phyloP scores from a whole-genome alignment of 2,888 invertebrate species.

The Diachrysia chrysitis region DNA sequence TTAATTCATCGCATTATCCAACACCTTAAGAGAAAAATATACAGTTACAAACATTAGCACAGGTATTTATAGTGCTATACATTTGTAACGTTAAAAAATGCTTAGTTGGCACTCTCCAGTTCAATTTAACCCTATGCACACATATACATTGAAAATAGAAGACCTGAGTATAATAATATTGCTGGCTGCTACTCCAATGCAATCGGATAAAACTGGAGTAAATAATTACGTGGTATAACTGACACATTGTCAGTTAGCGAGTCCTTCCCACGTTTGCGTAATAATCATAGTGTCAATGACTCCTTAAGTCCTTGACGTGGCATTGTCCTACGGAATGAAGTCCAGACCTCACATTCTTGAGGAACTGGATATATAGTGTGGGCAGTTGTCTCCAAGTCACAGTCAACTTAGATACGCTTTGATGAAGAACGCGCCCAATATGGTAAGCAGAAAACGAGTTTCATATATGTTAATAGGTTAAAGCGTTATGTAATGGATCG shows the following conservation, averaged over 20 bases:
- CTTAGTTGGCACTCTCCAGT: neutral
- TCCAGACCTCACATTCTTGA: constrained; percentile 84
- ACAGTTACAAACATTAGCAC: neutral
- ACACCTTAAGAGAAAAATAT: neutral
- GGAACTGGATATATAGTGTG: constrained; percentile 86
- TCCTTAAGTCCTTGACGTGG: constrained; percentile 73
- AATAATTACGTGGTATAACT: constrained; percentile 39
- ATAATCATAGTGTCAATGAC: constrained; percentile 76
- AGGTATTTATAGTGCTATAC: neutral
- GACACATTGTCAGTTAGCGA: constrained; percentile 41
- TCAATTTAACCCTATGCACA: neutral
- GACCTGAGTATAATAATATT: neutral
- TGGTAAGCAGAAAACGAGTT: constrained; percentile 79
- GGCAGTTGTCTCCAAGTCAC: constrained; percentile 73
- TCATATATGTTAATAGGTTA: constrained; percentile 39
- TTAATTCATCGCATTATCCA: too few species aligned
- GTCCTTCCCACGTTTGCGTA: constrained; percentile 59
- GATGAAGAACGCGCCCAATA: constrained; percentile 75
- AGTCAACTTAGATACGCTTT: constrained; percentile 75
- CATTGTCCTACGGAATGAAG: constrained; percentile 84
- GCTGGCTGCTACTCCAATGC: constrained; percentile 26
- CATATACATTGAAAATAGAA: neutral
- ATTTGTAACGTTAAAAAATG: neutral
- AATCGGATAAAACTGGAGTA: constrained; percentile 29
- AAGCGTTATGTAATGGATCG: constrained; percentile 43